Conservation (phyloP, 2,888 invertebrate species). For the Beris morrisii region DNA sequence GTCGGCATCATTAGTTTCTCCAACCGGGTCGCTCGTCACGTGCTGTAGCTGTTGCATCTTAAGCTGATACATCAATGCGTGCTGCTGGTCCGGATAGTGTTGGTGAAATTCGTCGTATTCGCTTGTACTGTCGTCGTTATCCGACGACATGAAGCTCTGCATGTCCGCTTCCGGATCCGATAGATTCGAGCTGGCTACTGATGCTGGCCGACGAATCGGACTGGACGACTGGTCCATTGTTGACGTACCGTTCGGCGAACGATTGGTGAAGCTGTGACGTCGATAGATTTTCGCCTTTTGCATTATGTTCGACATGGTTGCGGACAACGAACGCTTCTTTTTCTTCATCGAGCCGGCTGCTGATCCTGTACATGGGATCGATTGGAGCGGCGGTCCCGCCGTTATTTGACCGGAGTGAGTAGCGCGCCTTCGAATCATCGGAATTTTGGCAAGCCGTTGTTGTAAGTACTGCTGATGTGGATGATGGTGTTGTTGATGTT, state of each 20-base stretch:
- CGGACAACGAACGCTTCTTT: constrained; percentile 78
- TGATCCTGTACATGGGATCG: constrained; percentile 2
- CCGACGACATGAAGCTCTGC: constrained; percentile 50
- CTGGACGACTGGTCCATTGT: constrained; percentile 25
- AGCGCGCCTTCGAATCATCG: constrained; percentile 45
- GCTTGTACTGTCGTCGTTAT: constrained; percentile 48
- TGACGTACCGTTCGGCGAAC: neutral
- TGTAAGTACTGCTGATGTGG: constrained; percentile 45
- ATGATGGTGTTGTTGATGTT: constrained; percentile 43
- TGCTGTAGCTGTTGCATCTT: constrained; percentile 55
- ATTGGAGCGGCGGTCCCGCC: neutral
- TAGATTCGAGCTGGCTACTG: constrained; percentile 65
- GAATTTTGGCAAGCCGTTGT: constrained; percentile 48
- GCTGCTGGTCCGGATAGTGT: constrained; percentile 19
- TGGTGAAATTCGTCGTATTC: constrained; percentile 52
- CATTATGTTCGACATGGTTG: constrained; percentile 81
- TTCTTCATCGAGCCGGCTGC: constrained; percentile 59
- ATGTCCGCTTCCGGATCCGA: constrained; percentile 74
- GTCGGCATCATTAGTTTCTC: neutral
- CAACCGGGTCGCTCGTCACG: neutral
- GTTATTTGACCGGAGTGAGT: constrained; percentile 37
- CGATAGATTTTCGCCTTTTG: constrained; percentile 73
- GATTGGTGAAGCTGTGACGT: constrained; percentile 54
- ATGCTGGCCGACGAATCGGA: constrained; percentile 52
- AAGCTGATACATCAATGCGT: constrained; percentile 56